Percentiles rank a stretch among this genome's conserved stretches.
Conservation (phyloP, 2,113 vertebrate genomes). For the Cryptomyrus ogoouensis region DNA sequence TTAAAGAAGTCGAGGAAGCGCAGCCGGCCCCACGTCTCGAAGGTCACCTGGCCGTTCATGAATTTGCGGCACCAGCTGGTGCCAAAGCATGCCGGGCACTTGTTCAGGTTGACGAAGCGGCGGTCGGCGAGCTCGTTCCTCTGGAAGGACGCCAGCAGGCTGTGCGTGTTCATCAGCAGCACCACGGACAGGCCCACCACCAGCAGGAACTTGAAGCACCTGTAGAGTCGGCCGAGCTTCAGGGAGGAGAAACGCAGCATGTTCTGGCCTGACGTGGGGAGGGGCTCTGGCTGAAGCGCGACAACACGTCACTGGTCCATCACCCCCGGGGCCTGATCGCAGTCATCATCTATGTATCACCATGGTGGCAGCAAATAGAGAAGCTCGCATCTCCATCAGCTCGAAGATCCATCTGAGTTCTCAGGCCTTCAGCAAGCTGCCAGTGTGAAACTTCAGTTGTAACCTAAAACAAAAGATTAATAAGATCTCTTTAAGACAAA, state of each 20-base stretch:
- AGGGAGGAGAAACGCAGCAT: constrained; percentile 93
- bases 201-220: constrained; percentile 89
- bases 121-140: constrained; percentile 94
- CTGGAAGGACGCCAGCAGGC: constrained; percentile 91
- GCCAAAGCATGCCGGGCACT: constrained; percentile 94
- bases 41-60: constrained; percentile 92
- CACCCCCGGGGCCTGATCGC: background rate
- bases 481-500: background rate
- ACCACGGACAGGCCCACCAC: constrained; percentile 85
- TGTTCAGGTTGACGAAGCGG: constrained; percentile 87
- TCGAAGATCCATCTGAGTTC: background rate
- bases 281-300: constrained; percentile 29
- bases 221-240: constrained; percentile 92
- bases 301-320: constrained; percentile 11
- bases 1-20: constrained; percentile 94
- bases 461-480: background rate
- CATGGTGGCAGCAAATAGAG: background rate
- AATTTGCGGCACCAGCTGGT: constrained; percentile 99
- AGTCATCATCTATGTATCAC: background rate
- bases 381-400: background rate
- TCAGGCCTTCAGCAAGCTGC: background rate
- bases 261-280: constrained; percentile 52
- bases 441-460: background rate
- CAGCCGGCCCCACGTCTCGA: constrained; percentile 92
- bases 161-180: constrained; percentile 92